Evolutionary conservation across 2,888 invertebrate genomes (phyloP), one percentile per base, ranked within the genome.

Genomic region (Lycia hirtaria): DNA sequence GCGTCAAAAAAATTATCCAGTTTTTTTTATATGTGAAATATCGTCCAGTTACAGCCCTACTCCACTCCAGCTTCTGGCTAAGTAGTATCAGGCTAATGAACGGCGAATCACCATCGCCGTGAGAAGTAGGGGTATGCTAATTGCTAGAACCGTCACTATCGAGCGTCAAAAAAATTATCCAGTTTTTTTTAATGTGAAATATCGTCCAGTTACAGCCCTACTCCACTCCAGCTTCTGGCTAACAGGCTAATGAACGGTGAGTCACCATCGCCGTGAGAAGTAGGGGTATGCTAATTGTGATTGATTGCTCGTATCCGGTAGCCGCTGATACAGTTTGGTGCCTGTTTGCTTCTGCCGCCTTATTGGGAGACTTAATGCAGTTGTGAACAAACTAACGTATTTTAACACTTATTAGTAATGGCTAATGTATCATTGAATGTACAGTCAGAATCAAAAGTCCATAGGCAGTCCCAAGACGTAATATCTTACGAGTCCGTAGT

Each of bases 231-330:
- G 38, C 40, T 48, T 50, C 56, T 50, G 56, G 33, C 51, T 41
- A 54, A 33, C n/a, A n/a, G n/a, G 53, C 44, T 41, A 49, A 49
- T 50, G 49, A 49, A 56, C 53, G 45, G 47, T 57, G 57, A 57
- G 10, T 48, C 15, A 24, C 43, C 55, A 43, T 38, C 38, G 71
- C 65, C 73, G 74, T 74, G 74, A 64, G 74, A 74, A 74, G 57
- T 68, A 56, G 62, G 67, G 62, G 49, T 57, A 61, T 65, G 64
- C 66, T 68, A 81, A 83, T 83, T 69, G 72, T 75, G 73, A 83
- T 78, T 77, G 81, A 83, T 81, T 72, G 76, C 70, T 57, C 52
- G 72, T 78, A 81, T 83, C 83, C 83, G 81, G 54, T 56, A 24
- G 51, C 32, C 37, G 26, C 49, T 52, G 59, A 62, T 65, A 61